These are phyloP conservation scores for Anoplophora glabripennis DNA, from an alignment of 1,140 invertebrate genomes.

Conservation along the genomic window DNA sequence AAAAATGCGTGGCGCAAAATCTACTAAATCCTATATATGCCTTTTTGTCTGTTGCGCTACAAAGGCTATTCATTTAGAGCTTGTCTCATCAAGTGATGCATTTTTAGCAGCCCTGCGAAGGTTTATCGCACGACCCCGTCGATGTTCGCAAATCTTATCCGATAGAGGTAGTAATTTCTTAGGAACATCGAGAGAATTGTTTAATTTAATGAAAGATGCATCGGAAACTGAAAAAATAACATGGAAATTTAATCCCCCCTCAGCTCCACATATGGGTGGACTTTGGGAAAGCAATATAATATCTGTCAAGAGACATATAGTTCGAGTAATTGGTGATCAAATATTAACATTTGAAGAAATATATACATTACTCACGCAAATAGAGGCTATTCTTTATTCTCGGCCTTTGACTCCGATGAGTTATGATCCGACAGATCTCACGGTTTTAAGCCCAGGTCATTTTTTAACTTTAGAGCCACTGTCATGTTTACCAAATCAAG, in stretches of 20 bases:
- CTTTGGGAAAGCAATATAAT: neutral
- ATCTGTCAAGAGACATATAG: neutral
- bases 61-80: slow-evolving; percentile 46
- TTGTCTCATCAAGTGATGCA: slow-evolving; percentile 30
- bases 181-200: slow-evolving; percentile 19
- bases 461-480: no score
- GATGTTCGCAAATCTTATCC: slow-evolving; percentile 30
- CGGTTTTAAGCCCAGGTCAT: no score
- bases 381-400: no score
- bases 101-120: slow-evolving; percentile 43
- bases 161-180: slow-evolving; percentile 47
- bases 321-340: no score
- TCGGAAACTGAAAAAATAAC: neutral
- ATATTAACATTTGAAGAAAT: no score
- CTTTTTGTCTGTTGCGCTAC: slow-evolving; percentile 33
- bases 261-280: slow-evolving; percentile 1
- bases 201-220: neutral
- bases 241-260: neutral
- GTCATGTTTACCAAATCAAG: no score
- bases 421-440: no score
- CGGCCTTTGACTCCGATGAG: no score
- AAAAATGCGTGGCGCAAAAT: slow-evolving; percentile 3
- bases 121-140: slow-evolving; percentile 42
- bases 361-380: no score
- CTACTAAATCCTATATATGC: slow-evolving; percentile 6